Evolutionary conservation across 2,888 invertebrate species (phyloP), one percentile per base, ranked within the genome.

Genomic region (Stenichneumon culpator): DNA sequence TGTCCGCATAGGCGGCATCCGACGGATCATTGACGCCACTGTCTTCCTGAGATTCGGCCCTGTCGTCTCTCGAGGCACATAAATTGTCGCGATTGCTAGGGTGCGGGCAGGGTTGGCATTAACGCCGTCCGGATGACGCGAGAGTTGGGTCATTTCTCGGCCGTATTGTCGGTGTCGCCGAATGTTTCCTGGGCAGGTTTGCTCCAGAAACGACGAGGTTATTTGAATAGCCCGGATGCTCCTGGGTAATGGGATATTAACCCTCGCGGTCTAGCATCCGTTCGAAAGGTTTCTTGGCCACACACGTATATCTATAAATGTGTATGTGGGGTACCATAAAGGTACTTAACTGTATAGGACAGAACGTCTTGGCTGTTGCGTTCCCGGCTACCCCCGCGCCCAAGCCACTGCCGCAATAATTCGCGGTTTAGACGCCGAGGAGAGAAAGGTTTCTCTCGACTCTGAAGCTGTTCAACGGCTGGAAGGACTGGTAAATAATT

Each of bases 401-500:
- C 11, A 1, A 57, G 57, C 25, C 4, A 14, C 25, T 14, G 72
- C 75, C 47, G 32, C 14, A 32, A 57, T 60, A 68, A 32, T 68
- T 78, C 70, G 28, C 22, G 63, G 32, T 50, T 77, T 5, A 14
- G 57, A 19, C 54, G 50, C 28, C 47, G 47, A 25, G 39, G 39
- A 32, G 9, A 65, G 44, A 68, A 44, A 36, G 52, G 77, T 75
- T 73, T 80, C 44, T 80, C 79, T 75, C 78, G 50, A 16, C 44
- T 69, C 63, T 70, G 39, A 50, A 44, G 69, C 75, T 25, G 63
- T 70, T 83, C 78, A 82, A 54, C 67, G 78, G 74, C 79, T 77
- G 77, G 79, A 73, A 60, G 22, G 52, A 6, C 72, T 60, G 82
- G 70, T 72, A 36, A 86, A 86, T 88, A 87, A 88, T 89, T 88